Evolutionary conservation across 2,113 vertebrate genomes (phyloP).

Genomic region (Actinemys pallida): DNA sequence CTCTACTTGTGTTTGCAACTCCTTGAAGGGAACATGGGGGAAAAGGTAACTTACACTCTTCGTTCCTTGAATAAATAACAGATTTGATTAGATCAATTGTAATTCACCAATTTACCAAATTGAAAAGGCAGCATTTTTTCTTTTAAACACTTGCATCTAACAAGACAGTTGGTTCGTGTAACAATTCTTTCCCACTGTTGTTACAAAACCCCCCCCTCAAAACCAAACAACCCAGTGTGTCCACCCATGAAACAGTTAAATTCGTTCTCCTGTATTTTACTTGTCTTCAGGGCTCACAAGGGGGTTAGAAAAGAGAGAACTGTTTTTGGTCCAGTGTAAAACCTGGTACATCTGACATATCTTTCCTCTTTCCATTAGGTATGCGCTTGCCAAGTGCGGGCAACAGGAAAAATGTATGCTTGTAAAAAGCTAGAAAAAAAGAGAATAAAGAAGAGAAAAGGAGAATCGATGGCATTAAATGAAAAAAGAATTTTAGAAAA

Average conservation of each 20-base stretch:
- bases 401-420: conserved; percentile 96
- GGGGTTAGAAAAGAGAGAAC: neutral
- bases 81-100: neutral
- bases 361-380: conserved; percentile 80
- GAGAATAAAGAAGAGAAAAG: conserved; percentile 93
- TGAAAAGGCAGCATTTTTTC: neutral
- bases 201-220: neutral
- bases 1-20: neutral
- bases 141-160: neutral
- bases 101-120: neutral
- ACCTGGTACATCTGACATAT: neutral
- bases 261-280: neutral
- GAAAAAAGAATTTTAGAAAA: conserved; percentile 94
- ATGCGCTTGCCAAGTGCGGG: conserved; percentile 94
- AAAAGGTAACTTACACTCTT: neutral
- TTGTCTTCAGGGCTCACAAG: neutral
- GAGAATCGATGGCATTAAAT: conserved; percentile 93
- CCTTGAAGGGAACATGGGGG: neutral
- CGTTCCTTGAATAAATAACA: neutral
- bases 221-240: neutral
- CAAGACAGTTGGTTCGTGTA: neutral
- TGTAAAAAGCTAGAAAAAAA: conserved; percentile 97
- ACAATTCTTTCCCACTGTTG: neutral
- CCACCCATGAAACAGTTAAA: neutral
- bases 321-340: neutral